A percentile compares a stretch with the other conserved stretches of the same genome.
Evolutionary conservation across 2,888 invertebrate genomes (phyloP).

Genomic region (Pantelozetes paolii): DNA sequence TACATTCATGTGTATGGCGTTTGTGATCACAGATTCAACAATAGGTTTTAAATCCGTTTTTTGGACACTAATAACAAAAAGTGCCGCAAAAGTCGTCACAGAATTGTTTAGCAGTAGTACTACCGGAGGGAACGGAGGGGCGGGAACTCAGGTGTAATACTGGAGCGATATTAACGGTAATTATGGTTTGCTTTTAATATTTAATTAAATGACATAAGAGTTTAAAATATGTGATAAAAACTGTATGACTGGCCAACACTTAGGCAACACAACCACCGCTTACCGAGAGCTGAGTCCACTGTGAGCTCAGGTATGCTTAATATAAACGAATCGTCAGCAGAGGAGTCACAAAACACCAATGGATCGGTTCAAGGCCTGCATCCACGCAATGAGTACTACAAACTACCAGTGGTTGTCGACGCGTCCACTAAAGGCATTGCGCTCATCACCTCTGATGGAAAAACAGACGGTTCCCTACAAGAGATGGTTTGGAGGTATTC

Average conservation of each 20-base stretch:
- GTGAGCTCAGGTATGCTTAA: constrained; percentile 36
- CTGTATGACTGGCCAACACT: neutral
- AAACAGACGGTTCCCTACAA: constrained; percentile 26
- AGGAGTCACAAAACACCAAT: constrained; percentile 30
- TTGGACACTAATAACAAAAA: constrained; percentile 30
- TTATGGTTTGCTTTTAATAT: neutral
- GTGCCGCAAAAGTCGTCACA: constrained; percentile 10
- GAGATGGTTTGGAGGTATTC: constrained; percentile 41
- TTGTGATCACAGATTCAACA: constrained; percentile 31
- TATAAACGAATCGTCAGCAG: constrained; percentile 39
- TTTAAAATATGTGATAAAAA: no score
- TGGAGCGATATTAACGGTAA: neutral
- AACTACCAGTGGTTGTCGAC: constrained; percentile 39
- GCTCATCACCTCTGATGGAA: constrained; percentile 40
- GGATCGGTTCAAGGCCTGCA: constrained; percentile 38
- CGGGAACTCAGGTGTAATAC: neutral
- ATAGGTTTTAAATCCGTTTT: constrained; percentile 34
- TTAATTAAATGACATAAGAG: no score
- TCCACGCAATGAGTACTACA: constrained; percentile 38
- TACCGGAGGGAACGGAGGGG: neutral
- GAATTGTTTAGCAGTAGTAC: neutral
- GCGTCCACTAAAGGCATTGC: constrained; percentile 33
- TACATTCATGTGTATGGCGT: constrained; percentile 28
- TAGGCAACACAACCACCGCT: neutral
- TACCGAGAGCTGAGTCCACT: constrained; percentile 10